phyloP scores from a whole-genome alignment of 1,140 invertebrate genomes.

The Cardiocondyla obscurior region DNA sequence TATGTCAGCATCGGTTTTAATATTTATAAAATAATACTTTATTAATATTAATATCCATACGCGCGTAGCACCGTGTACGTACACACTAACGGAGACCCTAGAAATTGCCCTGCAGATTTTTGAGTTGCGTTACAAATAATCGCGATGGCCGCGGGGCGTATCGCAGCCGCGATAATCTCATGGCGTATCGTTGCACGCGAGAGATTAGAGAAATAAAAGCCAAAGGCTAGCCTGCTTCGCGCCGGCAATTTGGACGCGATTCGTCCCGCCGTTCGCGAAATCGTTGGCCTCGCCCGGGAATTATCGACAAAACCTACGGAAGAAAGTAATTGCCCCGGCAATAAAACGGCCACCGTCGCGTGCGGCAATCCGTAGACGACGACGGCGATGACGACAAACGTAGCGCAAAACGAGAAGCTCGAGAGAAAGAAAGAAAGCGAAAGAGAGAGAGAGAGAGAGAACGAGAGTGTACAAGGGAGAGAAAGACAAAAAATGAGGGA shows the following conservation, averaged over 20 bases:
- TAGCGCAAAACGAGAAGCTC: not conserved
- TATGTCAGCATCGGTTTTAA: not conserved
- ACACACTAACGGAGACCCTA: not conserved
- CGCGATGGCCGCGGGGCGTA: not conserved
- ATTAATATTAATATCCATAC: not conserved
- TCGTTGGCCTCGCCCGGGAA: not conserved
- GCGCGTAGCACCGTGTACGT: no score
- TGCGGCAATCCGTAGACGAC: constrained; percentile 28
- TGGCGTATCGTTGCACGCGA: not conserved
- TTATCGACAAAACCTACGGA: constrained; percentile 48
- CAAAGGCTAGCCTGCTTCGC: not conserved
- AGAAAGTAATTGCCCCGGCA: constrained; percentile 42
- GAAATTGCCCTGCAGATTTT: not conserved
- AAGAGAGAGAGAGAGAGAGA: not conserved
- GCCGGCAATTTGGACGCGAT: constrained; percentile 21
- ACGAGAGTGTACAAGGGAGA: not conserved
- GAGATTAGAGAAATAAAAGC: not conserved
- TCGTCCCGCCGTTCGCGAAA: constrained; percentile 23
- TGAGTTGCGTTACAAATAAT: not conserved
- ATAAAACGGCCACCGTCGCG: constrained; percentile 44
- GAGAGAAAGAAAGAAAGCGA: not conserved
- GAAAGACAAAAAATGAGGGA: not conserved
- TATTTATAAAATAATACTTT: not conserved
- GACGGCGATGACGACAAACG: not conserved
- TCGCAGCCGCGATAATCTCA: constrained; percentile 29